Evolutionary conservation across 2,888 invertebrate genomes (phyloP), one percentile per base, ranked within the genome.

Genomic region (Lutraria lutraria): DNA sequence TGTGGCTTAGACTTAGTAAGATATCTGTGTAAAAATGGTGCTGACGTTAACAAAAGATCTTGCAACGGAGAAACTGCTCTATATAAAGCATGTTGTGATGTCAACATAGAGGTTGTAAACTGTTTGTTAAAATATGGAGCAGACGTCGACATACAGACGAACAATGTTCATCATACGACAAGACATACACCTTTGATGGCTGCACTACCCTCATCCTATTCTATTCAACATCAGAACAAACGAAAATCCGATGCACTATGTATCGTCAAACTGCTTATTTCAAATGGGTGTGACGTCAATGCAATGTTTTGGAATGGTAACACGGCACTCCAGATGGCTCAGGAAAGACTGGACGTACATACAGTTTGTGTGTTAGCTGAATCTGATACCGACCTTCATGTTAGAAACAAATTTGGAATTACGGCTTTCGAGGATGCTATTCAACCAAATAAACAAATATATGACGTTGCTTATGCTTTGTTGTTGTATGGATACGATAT

Each of bases 241-340:
- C 88, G 85, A 81, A 88, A 92, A 83, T 83, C 90, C 34, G 88
- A 90, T 53, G 89, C 92, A 87, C 60, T 93, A 0, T 72, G 43
- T 13, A 89, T 93, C 25, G 87, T 92, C 60, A 87, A 90, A 76
- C 54, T 88, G 72, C 79, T 94, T 29, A 43, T 94, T 0, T 53
- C 68, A 13, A 43, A 88, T 15, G 92, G 92, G 1, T 89, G 92
- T 88, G 91, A 93, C 81, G 19, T 94, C 0, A 87, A 93, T 79
- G 80, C 81, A 21, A 81, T 54, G 6, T 89, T 93, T 56, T 76
- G 72, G 34, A 85, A 56, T 4, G 93, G 93, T 8, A 89, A 86
- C 60, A 92, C 93, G 21, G 93, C 93, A n/a, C 68, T 94, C 19
- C 92, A 92, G 56, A 53, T 83, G 1, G 90, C 93, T 2, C 91